Base-by-base conservation (phyloP, 2,888 invertebrate species). In the Lomographa bimaculata region DNA sequence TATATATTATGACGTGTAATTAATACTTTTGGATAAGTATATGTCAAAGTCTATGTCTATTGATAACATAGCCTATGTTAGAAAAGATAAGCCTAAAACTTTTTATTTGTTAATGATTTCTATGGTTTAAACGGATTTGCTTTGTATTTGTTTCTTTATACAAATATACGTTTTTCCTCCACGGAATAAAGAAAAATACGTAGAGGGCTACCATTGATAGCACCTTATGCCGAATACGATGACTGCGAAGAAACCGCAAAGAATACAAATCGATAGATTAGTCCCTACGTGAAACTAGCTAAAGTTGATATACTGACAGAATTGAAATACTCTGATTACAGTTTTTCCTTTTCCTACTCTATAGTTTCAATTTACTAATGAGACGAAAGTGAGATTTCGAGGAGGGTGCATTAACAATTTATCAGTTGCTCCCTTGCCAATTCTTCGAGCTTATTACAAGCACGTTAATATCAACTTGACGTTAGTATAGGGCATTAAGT, bases 391-490 rank as follows among this genome's bases (percentile, higher is more conserved):
- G n/a, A n/a, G n/a, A n/a, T n/a, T n/a, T n/a, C n/a, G n/a, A 11
- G 26, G 27, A 18, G 8, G 17, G 24, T 11, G 11, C 17, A 11
- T 17, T 4, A 23, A 17, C 27, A 21, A 39, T 33, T 27, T 10
- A 9, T 29, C 12, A 24, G 11, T 9, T 2, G 7, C 18, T 29
- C 30, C 26, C 29, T 33, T 9, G 7, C 14, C 29, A 40, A 33
- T 18, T 37, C 34, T 30, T 29, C 9, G 28, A 10, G 8, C 40
- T 35, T 36, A 27, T 18, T 33, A 44, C 26, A 23, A 23, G 18
- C 32, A 30, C 26, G 34, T 41, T 41, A 41, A 41, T 35, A 29
- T 17, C n/a, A n/a, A n/a, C n/a, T n/a, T n/a, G n/a, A n/a, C 14
- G 14, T 14, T 3, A 14, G 14, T 27, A 12, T 23, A 10, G 25